Percentiles rank a stretch among this genome's conserved stretches.
Evolutionary conservation across 2,797 vertebrate species (phyloP).

Genomic region (Trachurus trachurus): DNA sequence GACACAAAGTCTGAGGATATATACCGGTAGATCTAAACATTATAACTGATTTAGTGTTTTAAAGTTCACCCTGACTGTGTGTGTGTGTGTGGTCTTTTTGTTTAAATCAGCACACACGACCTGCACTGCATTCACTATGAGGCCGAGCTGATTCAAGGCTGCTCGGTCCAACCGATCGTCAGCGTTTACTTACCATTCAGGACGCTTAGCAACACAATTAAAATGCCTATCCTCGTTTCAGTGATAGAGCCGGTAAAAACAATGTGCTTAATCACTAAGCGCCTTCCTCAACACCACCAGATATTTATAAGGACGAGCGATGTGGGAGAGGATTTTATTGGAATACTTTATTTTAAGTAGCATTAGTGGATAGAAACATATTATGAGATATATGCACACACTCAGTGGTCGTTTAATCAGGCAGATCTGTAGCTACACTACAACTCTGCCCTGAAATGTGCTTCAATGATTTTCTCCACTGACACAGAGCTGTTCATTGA

Average conservation of each 20-base stretch:
- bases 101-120: neutral
- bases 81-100: too few relatives aligned
- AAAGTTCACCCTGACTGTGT: conserved; percentile 9
- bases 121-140: conserved; percentile 2
- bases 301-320: neutral
- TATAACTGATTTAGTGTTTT: neutral
- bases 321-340: neutral
- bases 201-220: conserved; percentile 38
- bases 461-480: neutral
- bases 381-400: neutral
- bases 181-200: conserved; percentile 16
- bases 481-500: neutral
- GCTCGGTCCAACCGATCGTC: conserved; percentile 7
- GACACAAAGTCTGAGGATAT: neutral
- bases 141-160: neutral
- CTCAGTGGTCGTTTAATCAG: neutral
- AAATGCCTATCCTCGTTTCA: conserved; percentile 3
- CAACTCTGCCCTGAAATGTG: neutral
- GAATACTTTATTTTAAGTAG: neutral
- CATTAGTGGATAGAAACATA: too few relatives aligned
- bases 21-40: conserved; percentile 10
- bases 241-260: conserved; percentile 9
- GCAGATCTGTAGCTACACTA: neutral
- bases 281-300: neutral
- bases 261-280: neutral